Evolutionary conservation across 2,113 vertebrate species (phyloP).

Genomic region (Notothenia rossii): DNA sequence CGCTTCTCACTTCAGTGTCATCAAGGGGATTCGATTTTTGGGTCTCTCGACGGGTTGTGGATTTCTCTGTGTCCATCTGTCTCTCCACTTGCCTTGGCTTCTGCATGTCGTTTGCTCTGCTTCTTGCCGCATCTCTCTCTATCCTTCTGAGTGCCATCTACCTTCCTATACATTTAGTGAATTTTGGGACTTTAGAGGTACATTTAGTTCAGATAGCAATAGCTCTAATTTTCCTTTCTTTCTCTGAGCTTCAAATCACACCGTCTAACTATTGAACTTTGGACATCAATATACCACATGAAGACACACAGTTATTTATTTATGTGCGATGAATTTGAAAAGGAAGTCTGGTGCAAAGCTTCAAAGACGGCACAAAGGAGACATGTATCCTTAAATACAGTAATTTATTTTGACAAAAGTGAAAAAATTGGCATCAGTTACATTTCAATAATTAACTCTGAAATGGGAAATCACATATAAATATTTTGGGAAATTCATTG

Average conservation of each 20-base stretch:
- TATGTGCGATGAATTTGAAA: constrained; percentile 47
- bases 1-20: constrained; percentile 25
- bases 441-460: neutral
- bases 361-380: constrained; percentile 14
- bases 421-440: neutral
- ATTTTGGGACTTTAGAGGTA: constrained; percentile 10
- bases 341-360: constrained; percentile 24
- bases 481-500: too few species aligned
- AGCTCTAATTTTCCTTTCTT: neutral
- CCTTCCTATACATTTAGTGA: constrained; percentile 12
- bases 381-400: neutral
- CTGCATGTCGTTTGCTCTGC: constrained; percentile 2
- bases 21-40: constrained; percentile 43
- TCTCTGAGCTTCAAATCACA: constrained; percentile 40
- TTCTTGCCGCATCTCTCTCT: constrained; percentile 6
- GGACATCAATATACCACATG: constrained; percentile 42
- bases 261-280: constrained; percentile 20
- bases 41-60: constrained; percentile 19
- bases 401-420: neutral
- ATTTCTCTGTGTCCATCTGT: constrained; percentile 48
- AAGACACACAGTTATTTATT: constrained; percentile 39
- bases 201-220: constrained; percentile 13
- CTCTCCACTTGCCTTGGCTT: constrained; percentile 37
- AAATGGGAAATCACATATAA: too few species aligned
- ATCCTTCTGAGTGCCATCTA: constrained; percentile 10